Evolutionary conservation across 1,140 invertebrate genomes (phyloP), one percentile per base, ranked within the genome.

Genomic region (Orchestia grillus): DNA sequence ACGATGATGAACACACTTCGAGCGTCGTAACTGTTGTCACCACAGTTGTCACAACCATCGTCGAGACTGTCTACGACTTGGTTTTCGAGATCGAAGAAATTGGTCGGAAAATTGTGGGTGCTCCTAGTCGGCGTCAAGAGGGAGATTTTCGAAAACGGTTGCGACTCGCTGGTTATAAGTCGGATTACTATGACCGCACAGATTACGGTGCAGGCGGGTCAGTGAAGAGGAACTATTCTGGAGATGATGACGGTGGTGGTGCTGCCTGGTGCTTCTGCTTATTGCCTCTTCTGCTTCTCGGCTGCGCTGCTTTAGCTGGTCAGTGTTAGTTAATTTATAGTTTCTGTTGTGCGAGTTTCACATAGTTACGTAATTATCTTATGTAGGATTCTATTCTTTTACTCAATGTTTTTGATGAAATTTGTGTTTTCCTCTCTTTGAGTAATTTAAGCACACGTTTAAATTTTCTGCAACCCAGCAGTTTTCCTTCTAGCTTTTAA

Each of bases 11-110:
- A 36, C 43, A 94, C 8, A 94, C 8, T 4, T 90, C 62, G 36
- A 77, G 43, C 41, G 92, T 94, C 8, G 47, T 40, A 44, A 94
- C 43, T 1, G 44, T 45, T 28, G 43, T 94, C 92, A 94, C 92
- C 15, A 45, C 92, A 47, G 92, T 94, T 40, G 44, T 94, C 92
- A 94, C 92, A 11, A 94, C 92, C 44, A 44, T 94, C 6, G 43
- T 94, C 11, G 92, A 94, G 44, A 94, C 92, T 11, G 44, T 94
- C 44, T 94, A 94, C 92, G 92, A 94, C 44, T 0, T 94, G 41
- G 40, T 44, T 47, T 94, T 94, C 36, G 92, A 94, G 92, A 44
- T 94, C 11, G 92, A 94, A 47, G 92, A 94, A 47, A 44, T 45
- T 40, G 92, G 43, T 47, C 41, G 92, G 6, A 94, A 94, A 47